Base-by-base conservation (phyloP, 2,888 invertebrate species). In the Eilema sororculum region DNA sequence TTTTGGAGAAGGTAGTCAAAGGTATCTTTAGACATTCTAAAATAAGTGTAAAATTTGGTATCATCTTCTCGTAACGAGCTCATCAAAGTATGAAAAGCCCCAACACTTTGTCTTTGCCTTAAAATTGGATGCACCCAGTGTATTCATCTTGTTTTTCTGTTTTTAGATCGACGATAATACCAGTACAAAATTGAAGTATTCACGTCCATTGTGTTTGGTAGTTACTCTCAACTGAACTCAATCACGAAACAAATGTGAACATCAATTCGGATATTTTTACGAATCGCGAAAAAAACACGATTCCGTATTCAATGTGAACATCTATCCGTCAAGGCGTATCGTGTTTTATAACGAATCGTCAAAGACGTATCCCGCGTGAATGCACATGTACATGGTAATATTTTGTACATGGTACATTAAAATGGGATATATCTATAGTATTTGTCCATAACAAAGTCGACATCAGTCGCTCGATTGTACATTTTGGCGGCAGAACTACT, bases 111-210 rank as follows among this genome's bases (percentile, higher is more conserved):
- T 64, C 41, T 64, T 33, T 64, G 64, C 64, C 64, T 64, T 64
- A 64, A 41, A 64, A 64, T 64, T 64, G 64, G 64, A 64, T 64
- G 64, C 64, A 64, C 64, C 64, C 64, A 64, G 64, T 64, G 64
- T 64, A 64, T 46, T 64, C 64, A 46, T 64, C 41, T 64, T 64
- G 61, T 61, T 61, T 61, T 61, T 61, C 61, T 61, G 10, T 64
- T 64, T 64, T 64, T 64, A 64, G 64, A 64, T 64, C 64, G 64
- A 64, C 64, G 41, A 64, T 64, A 64, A 64, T 64, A 64, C 64
- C 46, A 64, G 41, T 64, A 64, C 64, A 64, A 64, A 41, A 64
- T 41, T 64, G 12, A 64, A 64, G 64, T 58, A 58, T 58, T 58
- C 24, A 58, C 24, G 57, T 58, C 57, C 57, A 58, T 58, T 58